phyloP scores from a whole-genome alignment of 2,113 vertebrate genomes.

The Dissostichus mawsoni region DNA sequence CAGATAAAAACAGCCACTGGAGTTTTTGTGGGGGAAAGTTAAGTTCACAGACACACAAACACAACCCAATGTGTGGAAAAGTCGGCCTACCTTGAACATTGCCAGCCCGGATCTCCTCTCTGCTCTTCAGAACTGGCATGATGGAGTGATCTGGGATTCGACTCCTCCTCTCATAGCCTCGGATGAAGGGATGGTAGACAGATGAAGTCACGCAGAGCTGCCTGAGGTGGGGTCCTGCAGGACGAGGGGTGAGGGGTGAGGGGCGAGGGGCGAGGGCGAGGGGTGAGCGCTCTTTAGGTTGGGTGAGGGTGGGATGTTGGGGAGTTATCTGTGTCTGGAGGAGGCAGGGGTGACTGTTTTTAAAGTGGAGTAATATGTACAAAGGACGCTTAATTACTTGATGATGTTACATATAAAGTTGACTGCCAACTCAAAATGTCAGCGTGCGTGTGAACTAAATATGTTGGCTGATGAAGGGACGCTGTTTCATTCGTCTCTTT shows the following conservation, averaged over 20 bases:
- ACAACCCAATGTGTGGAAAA: neutral
- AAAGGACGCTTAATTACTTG: neutral
- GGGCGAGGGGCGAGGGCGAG: neutral
- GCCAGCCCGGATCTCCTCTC: slow-evolving; percentile 86
- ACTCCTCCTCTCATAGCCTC: slow-evolving; percentile 88
- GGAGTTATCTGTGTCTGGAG: neutral
- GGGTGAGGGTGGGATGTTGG: neutral
- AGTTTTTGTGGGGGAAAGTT: neutral
- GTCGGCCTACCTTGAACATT: slow-evolving; percentile 86
- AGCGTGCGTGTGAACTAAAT: slow-evolving; percentile 17
- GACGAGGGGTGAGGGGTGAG: neutral
- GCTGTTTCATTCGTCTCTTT: slow-evolving; percentile 60
- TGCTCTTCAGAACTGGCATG: slow-evolving; percentile 87
- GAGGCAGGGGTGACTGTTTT: neutral
- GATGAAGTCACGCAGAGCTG: slow-evolving; percentile 71
- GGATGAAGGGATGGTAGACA: slow-evolving; percentile 79
- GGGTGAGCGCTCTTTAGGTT: slow-evolving; percentile 1
- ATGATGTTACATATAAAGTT: slow-evolving; percentile 14
- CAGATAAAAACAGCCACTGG: neutral
- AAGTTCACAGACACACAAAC: neutral
- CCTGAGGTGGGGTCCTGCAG: slow-evolving; percentile 42
- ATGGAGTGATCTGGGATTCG: slow-evolving; percentile 83
- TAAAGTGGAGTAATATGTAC: slow-evolving; percentile 1
- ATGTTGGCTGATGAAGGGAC: slow-evolving; percentile 36
- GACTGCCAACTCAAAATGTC: slow-evolving; percentile 43